Evolutionary conservation across 1,140 invertebrate species (phyloP), one percentile per base, ranked within the genome.

Genomic region (Drosophila novamexicana): DNA sequence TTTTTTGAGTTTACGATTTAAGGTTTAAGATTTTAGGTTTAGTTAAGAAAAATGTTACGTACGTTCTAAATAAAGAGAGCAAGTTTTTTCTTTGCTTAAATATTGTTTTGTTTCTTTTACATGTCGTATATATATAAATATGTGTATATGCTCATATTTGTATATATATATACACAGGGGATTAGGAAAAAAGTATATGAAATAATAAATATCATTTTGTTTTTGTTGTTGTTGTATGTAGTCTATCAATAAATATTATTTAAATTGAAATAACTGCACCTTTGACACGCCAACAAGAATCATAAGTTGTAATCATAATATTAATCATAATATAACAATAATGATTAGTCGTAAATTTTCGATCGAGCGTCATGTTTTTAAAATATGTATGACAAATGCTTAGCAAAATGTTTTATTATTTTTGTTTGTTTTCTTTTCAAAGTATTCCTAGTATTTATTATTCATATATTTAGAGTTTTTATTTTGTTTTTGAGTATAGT

Each of bases 21-120:
- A 29, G 49, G 12, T 61, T 67, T 72, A 42, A 32, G 29, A 34
- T 47, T 22, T 71, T 71, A 52, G 67, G 64, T 64, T 77, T 84
- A 80, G 81, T 79, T 85, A 82, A 88, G 79, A 86, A 86, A 85
- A 86, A 77, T 79, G 62, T 86, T 86, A 77, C 71, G 65, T 84
- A 84, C 81, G 56, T 86, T 86, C 83, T 86, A 86, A 86, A 86
- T 86, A 79, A 86, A 82, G 82, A 86, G 82, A 86, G 82, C 83
- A 86, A 86, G 68, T 86, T 75, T 80, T 79, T 79, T 77, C 68
- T 52, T 61, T 79, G 70, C 81, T 81, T 83, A 79, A 83, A 83
- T 83, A 79, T 83, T 62, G 52, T 81, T 73, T 79, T 71, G 18
- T 68, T 45, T 58, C 59, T 62, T 77, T 29, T 29, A 29, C 22